Conservation (phyloP, 2,797 vertebrate species). For the Sitta carolinensis region DNA sequence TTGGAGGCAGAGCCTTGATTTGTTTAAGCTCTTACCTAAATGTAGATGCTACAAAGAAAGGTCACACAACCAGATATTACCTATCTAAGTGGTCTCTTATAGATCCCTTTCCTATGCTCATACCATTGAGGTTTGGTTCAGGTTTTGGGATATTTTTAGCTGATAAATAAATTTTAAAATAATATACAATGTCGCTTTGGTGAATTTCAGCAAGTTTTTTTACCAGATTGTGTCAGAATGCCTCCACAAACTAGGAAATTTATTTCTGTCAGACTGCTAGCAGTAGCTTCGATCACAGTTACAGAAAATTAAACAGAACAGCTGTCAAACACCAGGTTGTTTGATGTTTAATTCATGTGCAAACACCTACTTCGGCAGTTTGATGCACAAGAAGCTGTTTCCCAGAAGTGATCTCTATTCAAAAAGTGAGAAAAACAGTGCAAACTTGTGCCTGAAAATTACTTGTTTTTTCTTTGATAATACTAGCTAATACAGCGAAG, state of each 20-base stretch:
- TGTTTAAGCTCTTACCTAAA: not conserved
- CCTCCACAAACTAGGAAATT: not conserved
- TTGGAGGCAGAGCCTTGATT: not conserved
- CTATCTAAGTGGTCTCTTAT: not conserved
- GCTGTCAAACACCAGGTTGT: not conserved
- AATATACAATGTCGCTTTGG: not conserved
- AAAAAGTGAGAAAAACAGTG: not conserved
- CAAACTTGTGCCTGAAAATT: not conserved
- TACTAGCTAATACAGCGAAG: not conserved
- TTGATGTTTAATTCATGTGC: constrained; percentile 32
- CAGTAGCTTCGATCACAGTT: not conserved
- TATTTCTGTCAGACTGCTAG: not conserved
- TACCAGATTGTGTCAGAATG: not conserved
- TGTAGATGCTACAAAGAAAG: not conserved
- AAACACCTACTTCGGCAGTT: not conserved
- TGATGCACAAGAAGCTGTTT: not conserved
- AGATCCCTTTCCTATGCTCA: not conserved
- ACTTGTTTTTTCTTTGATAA: not conserved
- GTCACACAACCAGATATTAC: not conserved
- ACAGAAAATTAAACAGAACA: constrained; percentile 25
- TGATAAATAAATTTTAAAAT: not conserved
- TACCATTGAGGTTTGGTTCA: accelerated
- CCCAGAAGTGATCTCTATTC: not conserved
- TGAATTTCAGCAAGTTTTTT: not conserved
- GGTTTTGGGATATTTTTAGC: not conserved